These are phyloP conservation scores for Philopotamus ludificatus DNA, from an alignment of 1,140 invertebrate species.

Conservation along the genomic window DNA sequence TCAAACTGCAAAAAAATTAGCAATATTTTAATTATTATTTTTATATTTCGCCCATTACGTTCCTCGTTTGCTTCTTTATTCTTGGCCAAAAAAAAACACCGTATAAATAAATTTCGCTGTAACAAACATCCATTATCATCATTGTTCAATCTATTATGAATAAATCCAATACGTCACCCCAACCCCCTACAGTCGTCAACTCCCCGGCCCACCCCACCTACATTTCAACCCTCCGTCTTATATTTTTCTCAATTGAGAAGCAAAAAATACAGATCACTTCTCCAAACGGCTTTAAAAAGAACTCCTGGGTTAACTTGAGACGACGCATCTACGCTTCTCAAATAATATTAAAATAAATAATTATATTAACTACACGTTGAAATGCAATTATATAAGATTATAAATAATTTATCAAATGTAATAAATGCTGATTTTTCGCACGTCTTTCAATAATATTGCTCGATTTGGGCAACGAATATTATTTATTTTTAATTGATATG, in stretches of 20 bases:
- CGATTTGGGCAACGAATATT: too few relatives aligned
- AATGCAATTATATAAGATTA: too few relatives aligned
- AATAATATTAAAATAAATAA: constrained; percentile 1
- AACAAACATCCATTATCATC: constrained; percentile 36
- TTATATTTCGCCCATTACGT: background rate
- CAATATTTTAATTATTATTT: too few relatives aligned
- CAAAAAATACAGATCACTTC: constrained; percentile 30
- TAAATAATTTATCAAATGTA: too few relatives aligned
- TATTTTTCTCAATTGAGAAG: constrained; percentile 30
- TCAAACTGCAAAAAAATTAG: too few relatives aligned
- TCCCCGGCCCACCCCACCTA: constrained; percentile 3
- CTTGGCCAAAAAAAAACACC: background rate
- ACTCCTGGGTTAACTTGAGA: constrained; percentile 10
- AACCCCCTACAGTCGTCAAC: background rate
- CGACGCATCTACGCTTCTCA: background rate
- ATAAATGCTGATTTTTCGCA: too few relatives aligned
- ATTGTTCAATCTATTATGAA: constrained; percentile 39
- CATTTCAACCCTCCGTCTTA: constrained; percentile 13
- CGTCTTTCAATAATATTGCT: too few relatives aligned
- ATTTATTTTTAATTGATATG: too few relatives aligned
- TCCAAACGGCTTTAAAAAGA: constrained; percentile 22
- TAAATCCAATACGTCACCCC: constrained; percentile 38
- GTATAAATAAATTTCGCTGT: constrained; percentile 35
- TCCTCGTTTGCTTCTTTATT: background rate
- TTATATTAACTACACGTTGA: too few relatives aligned